Evolutionary conservation across 2,888 invertebrate species (phyloP).

Genomic region (Drosophila planitibia): DNA sequence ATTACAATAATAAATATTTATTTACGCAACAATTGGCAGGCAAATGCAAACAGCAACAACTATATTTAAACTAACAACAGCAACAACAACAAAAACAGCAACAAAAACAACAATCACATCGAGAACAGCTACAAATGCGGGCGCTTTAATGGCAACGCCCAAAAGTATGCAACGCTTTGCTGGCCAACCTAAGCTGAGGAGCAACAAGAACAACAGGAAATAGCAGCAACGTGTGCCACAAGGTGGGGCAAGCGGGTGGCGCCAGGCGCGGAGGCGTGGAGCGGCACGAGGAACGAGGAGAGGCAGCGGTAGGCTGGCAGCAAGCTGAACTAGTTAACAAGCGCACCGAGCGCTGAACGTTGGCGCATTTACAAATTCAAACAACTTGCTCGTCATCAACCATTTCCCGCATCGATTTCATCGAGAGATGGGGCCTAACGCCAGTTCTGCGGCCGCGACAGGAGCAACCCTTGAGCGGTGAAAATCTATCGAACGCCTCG

Average conservation of each 20-base stretch:
- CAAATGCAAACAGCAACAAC: constrained; percentile 33
- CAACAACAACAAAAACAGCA: constrained; percentile 3
- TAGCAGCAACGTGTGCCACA: constrained; percentile 54
- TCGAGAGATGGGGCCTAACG: constrained; percentile 99
- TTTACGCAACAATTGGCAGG: constrained; percentile 51
- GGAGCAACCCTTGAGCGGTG: constrained; percentile 92
- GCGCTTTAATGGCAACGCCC: constrained; percentile 60
- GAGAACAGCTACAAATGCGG: constrained; percentile 19
- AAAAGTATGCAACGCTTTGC: constrained; percentile 61
- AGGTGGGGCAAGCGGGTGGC: constrained; percentile 24
- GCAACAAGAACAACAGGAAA: constrained; percentile 30
- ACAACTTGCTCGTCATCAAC: constrained; percentile 85
- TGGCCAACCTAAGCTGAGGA: constrained; percentile 33
- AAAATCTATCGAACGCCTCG: constrained; percentile 85
- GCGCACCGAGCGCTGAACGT: constrained; percentile 59
- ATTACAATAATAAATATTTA: constrained; percentile 19
- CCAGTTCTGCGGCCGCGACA: constrained; percentile 98
- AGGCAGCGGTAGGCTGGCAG: constrained; percentile 19
- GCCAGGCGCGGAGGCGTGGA: constrained; percentile 19
- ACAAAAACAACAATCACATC: constrained; percentile 6
- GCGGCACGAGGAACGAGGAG: constrained; percentile 15
- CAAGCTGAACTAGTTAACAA: constrained; percentile 36
- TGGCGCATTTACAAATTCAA: constrained; percentile 83
- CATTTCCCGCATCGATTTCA: constrained; percentile 99
- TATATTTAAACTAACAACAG: not conserved